These are phyloP conservation scores for Gila orcuttii DNA, from an alignment of 2,113 vertebrate species.

Conservation along the genomic window DNA sequence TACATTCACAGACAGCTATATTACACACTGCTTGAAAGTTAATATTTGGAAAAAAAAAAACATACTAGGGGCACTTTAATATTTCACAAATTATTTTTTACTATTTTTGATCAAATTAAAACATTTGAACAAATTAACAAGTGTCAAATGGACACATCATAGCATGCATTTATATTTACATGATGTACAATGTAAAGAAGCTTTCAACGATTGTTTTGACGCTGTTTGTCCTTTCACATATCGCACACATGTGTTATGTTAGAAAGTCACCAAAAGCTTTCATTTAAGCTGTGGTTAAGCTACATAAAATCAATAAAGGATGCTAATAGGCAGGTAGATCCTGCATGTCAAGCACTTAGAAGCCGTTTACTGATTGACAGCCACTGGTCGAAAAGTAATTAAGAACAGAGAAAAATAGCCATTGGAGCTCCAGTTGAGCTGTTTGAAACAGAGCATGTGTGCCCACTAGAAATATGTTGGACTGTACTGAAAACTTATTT, in stretches of 20 bases:
- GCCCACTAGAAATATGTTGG: slow-evolving; percentile 43
- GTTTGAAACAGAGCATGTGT: slow-evolving; percentile 51
- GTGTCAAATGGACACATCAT: too few relatives aligned
- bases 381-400: slow-evolving; percentile 67
- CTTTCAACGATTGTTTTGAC: not conserved
- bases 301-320: slow-evolving; percentile 58
- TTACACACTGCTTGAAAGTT: too few relatives aligned
- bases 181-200: not conserved
- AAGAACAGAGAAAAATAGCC: slow-evolving; percentile 52
- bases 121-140: too few relatives aligned
- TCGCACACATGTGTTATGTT: not conserved
- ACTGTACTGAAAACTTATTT: slow-evolving; percentile 34
- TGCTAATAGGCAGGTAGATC: slow-evolving; percentile 66
- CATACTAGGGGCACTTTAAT: too few relatives aligned
- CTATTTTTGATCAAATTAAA: too few relatives aligned
- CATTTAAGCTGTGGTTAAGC: slow-evolving; percentile 53
- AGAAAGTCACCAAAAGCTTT: slow-evolving; percentile 38
- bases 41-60: too few relatives aligned
- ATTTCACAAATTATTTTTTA: too few relatives aligned
- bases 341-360: slow-evolving; percentile 55
- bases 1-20: too few relatives aligned
- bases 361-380: slow-evolving; percentile 62
- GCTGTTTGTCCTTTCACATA: not conserved
- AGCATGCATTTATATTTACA: not conserved
- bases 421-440: slow-evolving; percentile 42